Conservation (phyloP, 2,113 vertebrate species). For the Leucopsar rothschildi region DNA sequence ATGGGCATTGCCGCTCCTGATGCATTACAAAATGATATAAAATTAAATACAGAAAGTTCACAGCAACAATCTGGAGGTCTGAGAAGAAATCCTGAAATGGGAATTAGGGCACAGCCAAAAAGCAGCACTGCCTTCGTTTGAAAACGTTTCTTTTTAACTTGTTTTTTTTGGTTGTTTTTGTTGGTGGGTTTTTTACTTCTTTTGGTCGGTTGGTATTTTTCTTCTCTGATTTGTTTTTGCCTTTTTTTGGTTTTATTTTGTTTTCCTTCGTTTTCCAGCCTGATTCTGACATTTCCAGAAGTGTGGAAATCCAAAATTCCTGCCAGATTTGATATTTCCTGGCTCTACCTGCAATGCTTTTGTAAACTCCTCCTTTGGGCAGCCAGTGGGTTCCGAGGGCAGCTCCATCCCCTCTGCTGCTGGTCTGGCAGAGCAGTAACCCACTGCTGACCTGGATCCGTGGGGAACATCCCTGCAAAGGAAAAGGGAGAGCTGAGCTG, state of each 20-base stretch:
- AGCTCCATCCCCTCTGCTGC: neutral
- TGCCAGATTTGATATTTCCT: neutral
- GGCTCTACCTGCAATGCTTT: rapidly evolving
- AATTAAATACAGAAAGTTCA: slow-evolving; percentile 56
- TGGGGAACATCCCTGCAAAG: neutral
- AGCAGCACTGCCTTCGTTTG: neutral
- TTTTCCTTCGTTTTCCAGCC: neutral
- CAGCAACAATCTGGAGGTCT: neutral
- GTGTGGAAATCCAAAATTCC: neutral
- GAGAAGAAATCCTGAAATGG: slow-evolving; percentile 26
- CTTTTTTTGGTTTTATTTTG: neutral
- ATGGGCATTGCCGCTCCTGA: neutral
- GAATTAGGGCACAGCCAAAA: slow-evolving; percentile 2
- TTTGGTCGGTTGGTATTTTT: neutral
- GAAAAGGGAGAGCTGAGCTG: rapidly evolving
- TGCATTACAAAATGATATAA: slow-evolving; percentile 8
- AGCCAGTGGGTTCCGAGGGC: rapidly evolving
- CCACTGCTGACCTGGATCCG: rapidly evolving
- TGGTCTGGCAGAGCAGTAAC: neutral
- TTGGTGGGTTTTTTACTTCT: too few relatives aligned
- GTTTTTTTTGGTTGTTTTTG: neutral
- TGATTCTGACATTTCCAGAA: neutral
- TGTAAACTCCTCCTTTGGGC: neutral
- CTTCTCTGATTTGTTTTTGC: neutral
- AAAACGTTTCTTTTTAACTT: neutral